Evolutionary conservation across 2,797 vertebrate species (phyloP), one percentile per base, ranked within the genome.

Genomic region (Botia kubotai): DNA sequence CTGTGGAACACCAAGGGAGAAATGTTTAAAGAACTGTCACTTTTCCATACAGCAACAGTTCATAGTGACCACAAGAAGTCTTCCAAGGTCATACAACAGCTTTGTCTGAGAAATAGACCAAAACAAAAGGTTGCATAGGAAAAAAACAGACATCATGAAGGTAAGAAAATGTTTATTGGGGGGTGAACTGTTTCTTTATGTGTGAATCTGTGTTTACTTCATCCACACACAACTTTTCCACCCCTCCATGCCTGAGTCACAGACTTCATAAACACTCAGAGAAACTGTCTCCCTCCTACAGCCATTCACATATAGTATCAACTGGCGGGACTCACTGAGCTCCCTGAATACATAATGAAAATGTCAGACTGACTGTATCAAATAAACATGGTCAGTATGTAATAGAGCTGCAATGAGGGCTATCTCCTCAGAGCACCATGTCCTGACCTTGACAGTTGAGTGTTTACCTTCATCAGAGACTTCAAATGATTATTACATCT

Each of bases 161-260:
- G 4, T 16, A 3, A 16, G 48, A 7, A 14, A 52, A 52, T 52
- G 14, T 53, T 53, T 17, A 50, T 53, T 17, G 2, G 0, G 11
- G 52, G 7, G 6, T 26, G 57, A 75, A 6, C 23, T 60, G 39
- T 33, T 21, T 33, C 48, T 33, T 36, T 66, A 39, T n/a, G n/a
- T n/a, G n/a, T n/a, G n/a, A 43, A 26, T 26, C 13, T 66, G 46
- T 65, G 26, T 52, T 36, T 29, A 77, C 36, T 23, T 77, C 29
- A n/a, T 7, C 33, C 33, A 73, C 26, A 6, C 72, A 19, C 36
- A 69, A 50, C 21, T 53, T n/a, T 33, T 65, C 70, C 67, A 19
- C 70, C 75, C 57, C 55, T 67, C 60, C 50, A 10, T 4, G n/a
- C 7, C 57, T 83, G 82, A 86, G 58, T 82, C 79, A 83, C 68